Evolutionary conservation across 1,140 invertebrate species (phyloP).

Genomic region (Cherax quadricarinatus): DNA sequence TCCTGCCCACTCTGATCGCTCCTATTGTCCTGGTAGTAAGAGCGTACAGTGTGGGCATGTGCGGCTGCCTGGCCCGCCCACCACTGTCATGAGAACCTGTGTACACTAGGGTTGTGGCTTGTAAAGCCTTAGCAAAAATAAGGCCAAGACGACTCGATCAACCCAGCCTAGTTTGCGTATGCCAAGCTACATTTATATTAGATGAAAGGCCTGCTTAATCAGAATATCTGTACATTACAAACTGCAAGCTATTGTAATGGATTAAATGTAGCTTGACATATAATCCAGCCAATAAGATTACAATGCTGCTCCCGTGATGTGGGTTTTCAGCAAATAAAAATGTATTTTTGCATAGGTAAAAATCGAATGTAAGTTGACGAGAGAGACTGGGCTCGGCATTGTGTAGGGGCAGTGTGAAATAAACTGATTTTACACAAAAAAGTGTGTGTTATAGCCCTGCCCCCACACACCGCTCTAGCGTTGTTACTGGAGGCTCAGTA

Average conservation of each 20-base stretch:
- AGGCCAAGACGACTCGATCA: constrained; percentile 42
- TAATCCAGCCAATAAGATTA: constrained; percentile 53
- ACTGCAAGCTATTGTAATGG: constrained; percentile 15
- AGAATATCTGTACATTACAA: constrained; percentile 8
- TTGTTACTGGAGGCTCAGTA: constrained; percentile 44
- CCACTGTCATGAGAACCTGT: constrained; percentile 1
- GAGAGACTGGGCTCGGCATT: constrained; percentile 48
- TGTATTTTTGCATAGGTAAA: constrained; percentile 67
- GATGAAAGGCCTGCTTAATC: constrained; percentile 34
- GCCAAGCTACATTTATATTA: constrained; percentile 55
- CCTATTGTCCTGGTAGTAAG: not conserved
- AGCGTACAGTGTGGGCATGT: not conserved
- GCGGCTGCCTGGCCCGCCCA: constrained; percentile 7
- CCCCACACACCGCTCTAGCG: constrained; percentile 29
- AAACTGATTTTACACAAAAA: not conserved
- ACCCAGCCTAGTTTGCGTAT: constrained; percentile 48
- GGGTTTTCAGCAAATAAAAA: constrained; percentile 64
- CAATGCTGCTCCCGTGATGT: constrained; percentile 28
- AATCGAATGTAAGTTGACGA: constrained; percentile 41
- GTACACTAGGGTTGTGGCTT: constrained; percentile 39
- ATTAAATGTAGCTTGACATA: constrained; percentile 38
- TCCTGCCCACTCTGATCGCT: not conserved
- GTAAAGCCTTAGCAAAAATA: constrained; percentile 39
- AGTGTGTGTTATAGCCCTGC: constrained; percentile 22
- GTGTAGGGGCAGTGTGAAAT: constrained; percentile 8